These are phyloP conservation scores for Ormia ochracea DNA, from an alignment of 2,888 invertebrate genomes.

Conservation along the genomic window DNA sequence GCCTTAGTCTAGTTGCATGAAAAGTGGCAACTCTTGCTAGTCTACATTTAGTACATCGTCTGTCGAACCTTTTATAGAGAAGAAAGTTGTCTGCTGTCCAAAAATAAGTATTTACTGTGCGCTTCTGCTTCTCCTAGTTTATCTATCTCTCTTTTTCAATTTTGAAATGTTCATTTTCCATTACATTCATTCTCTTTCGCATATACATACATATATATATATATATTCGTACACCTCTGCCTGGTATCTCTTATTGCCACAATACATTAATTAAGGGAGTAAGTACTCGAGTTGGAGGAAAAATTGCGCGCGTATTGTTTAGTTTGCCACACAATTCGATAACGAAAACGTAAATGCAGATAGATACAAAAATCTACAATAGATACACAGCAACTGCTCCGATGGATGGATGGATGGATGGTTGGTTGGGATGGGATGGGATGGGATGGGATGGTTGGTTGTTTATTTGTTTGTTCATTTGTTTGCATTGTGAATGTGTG, in stretches of 20 bases:
- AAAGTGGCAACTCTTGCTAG: slow-evolving; percentile 43
- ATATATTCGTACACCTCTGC: too few relatives aligned
- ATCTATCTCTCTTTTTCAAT: slow-evolving; percentile 23
- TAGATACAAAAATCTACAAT: slow-evolving; percentile 63
- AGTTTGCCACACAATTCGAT: slow-evolving; percentile 23
- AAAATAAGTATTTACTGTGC: not conserved
- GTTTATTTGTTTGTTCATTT: slow-evolving; percentile 31
- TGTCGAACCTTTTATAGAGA: slow-evolving; percentile 55
- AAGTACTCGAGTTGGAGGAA: slow-evolving; percentile 52
- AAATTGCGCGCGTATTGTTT: slow-evolving; percentile 59
- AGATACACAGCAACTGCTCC: slow-evolving; percentile 59
- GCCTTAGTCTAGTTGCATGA: not conserved
- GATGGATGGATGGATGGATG: slow-evolving; percentile 49
- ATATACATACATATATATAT: too few relatives aligned
- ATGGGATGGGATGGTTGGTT: slow-evolving; percentile 45
- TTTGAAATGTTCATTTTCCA: slow-evolving; percentile 7
- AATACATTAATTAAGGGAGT: slow-evolving; percentile 29
- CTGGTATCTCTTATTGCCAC: slow-evolving; percentile 24
- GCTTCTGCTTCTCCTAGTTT: slow-evolving; percentile 3
- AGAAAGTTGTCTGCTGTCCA: slow-evolving; percentile 46
- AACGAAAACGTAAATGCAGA: slow-evolving; percentile 44
- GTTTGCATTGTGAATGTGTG: not conserved
- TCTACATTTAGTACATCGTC: slow-evolving; percentile 49
- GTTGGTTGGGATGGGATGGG: too few relatives aligned
- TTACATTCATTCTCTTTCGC: slow-evolving; percentile 28